phyloP scores from a whole-genome alignment of 2,888 invertebrate genomes.

The Euproctis similis region DNA sequence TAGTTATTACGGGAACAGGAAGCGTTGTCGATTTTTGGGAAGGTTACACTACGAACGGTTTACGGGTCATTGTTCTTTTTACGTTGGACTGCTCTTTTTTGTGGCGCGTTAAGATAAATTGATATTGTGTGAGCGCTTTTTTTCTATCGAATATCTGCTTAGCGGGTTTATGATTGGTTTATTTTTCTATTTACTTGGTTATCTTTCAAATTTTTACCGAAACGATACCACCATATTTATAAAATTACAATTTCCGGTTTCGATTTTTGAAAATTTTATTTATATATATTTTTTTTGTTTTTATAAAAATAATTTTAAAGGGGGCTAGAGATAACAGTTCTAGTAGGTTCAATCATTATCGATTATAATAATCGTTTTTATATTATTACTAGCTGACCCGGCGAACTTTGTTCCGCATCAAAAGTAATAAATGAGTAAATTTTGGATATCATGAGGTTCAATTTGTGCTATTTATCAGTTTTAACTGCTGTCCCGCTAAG shows the following conservation, averaged over 20 bases:
- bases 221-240: no score
- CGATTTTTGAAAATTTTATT: constrained; percentile 4
- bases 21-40: constrained; percentile 70
- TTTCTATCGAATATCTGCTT: constrained; percentile 34
- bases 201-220: not conserved
- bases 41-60: constrained; percentile 60
- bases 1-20: constrained; percentile 59
- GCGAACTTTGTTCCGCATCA: no score
- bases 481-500: no score
- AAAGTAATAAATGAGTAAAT: no score
- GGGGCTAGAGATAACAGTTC: no score
- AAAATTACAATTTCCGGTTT: no score
- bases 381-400: no score
- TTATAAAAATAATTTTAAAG: no score
- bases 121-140: constrained; percentile 45
- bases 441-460: no score
- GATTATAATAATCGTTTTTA: no score
- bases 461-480: no score
- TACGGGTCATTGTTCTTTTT: constrained; percentile 68
- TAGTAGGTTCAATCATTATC: no score
- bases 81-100: constrained; percentile 50
- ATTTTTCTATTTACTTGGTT: constrained; percentile 10
- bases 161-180: constrained; percentile 21
- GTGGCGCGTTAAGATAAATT: constrained; percentile 53
- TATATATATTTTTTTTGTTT: constrained; percentile 16